Evolutionary conservation across 2,113 vertebrate genomes (phyloP), one percentile per base, ranked within the genome.

Genomic region (Sialia sialis): DNA sequence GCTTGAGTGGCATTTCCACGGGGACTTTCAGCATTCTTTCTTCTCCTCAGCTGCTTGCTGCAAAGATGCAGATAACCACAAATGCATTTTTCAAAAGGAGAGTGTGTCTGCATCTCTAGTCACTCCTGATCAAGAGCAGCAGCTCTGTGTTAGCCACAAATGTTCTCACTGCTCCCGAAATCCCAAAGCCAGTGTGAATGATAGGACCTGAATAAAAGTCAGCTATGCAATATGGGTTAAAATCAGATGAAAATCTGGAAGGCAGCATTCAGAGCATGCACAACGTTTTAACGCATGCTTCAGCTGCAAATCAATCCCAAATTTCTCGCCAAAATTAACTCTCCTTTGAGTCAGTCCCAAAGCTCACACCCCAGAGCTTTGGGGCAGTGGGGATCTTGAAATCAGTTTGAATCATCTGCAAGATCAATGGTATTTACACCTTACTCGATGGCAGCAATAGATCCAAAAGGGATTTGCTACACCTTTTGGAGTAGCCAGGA

Each of bases 41-140:
- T 29, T 84, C 48, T 84, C 38, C 78, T 95, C 78, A 44, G 63
- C 62, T 89, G 62, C 69, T 87, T 89, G 62, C 69, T 87, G 66
- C 48, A 91, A 89, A 92, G 52, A 20, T 55, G 73, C 38, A 75
- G 67, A 90, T 51, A 94, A 89, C 51, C 75, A 77, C 38, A 73
- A 74, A 84, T 39, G 38, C 21, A 9, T 89, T 87, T 79, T 93
- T 87, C 46, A 46, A 55, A 92, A 75, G 41, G 32, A 69, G 23
- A 90, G 10, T 7, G 34, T 52, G 26, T 44, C 63, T 77, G 78
- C 52, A 68, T 54, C 67, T 92, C 79, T 72, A 4, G 55, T 74
- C 74, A 58, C 18, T 87, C 73, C 64, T 70, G 39, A 86, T n/a
- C 44, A 58, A 68, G 52, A 68, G 46, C 14, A 84, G 59, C 30